A percentile compares a stretch with the other conserved stretches of the same genome.
Evolutionary conservation across 2,888 invertebrate species (phyloP).

Genomic region (Cyaniris semiargus): DNA sequence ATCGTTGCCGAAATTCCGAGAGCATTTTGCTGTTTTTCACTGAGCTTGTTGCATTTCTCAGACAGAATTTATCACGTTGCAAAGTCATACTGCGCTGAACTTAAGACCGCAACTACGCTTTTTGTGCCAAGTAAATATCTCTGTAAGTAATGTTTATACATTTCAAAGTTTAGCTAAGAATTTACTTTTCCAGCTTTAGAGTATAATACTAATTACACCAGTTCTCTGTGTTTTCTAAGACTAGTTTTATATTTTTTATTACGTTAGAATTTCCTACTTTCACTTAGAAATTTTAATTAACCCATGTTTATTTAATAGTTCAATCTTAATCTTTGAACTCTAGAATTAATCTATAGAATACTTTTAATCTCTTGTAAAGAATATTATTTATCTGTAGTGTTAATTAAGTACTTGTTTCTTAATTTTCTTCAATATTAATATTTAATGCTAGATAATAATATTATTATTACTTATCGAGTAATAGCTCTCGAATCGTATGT

Average conservation of each 20-base stretch:
- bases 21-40: neutral
- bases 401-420: neutral
- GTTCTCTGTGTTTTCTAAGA: neutral
- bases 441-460: too few relatives aligned
- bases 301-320: neutral
- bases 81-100: constrained; percentile 14
- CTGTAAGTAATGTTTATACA: constrained; percentile 20
- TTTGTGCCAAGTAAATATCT: constrained; percentile 28
- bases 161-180: constrained; percentile 26
- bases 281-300: neutral
- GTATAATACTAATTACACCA: constrained; percentile 20
- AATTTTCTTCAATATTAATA: too few relatives aligned
- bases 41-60: constrained; percentile 10
- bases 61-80: neutral
- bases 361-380: neutral
- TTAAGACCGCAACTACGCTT: constrained; percentile 14
- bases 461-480: too few relatives aligned
- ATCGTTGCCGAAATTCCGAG: neutral
- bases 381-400: too few relatives aligned
- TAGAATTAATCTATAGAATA: neutral
- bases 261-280: neutral
- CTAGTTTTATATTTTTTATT: neutral
- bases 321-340: neutral
- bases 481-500: too few relatives aligned
- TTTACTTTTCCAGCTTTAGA: constrained; percentile 20